Evolutionary conservation across 92 coral and sea anemone species (phyloP), one percentile per base, ranked within the genome.

Genomic region (Paramuricea clavata): DNA sequence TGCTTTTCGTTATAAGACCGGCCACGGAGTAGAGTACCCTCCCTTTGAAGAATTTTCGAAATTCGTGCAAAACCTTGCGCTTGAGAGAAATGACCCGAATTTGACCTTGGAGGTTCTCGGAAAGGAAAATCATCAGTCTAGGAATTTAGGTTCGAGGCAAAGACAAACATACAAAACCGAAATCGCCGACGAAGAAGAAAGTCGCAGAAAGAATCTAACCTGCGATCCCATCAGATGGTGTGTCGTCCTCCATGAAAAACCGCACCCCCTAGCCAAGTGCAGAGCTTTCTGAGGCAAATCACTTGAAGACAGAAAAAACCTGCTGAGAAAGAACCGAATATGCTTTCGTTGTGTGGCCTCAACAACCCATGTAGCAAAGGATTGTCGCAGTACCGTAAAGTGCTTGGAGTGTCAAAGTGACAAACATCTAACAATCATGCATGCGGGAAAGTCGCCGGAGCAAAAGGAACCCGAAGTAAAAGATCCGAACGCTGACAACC

Each of bases 11-110:
- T 72, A 76, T 62, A 86, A 89, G 52, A 25, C 25, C 17, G 44
- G 71, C 10, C 81, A 71, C 12, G 16, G 44, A 12, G 81, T 68
- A 15, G 93, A 92, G 26, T 92, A 82, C 57, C 95, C 91, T 12
- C 85, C 95, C 35, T 92, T 92, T n/a, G 17, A 61, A 2, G 89
- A 92, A 74, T 89, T 92, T 12, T 76, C 91, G 0, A 17, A 27
- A 6, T 92, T 92, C 54, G 56, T 92, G 21, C 93, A 92, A 28
- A 90, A 86, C 42, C 36, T 67, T 8, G 30, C 91, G 23, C 57
- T 47, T 34, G 90, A 92, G 50, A 60, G 86, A 25, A 92, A 92
- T 59, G 90, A 89, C 74, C 94, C 91, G 0, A 85, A 85, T 34
- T 86, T 92, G 15, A 12, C 87, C 2, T 25, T 82, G 32, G 92